Percentiles rank a stretch among this genome's conserved stretches.
Evolutionary conservation across 2,113 vertebrate species (phyloP).

Genomic region (Fulmarus glacialis): DNA sequence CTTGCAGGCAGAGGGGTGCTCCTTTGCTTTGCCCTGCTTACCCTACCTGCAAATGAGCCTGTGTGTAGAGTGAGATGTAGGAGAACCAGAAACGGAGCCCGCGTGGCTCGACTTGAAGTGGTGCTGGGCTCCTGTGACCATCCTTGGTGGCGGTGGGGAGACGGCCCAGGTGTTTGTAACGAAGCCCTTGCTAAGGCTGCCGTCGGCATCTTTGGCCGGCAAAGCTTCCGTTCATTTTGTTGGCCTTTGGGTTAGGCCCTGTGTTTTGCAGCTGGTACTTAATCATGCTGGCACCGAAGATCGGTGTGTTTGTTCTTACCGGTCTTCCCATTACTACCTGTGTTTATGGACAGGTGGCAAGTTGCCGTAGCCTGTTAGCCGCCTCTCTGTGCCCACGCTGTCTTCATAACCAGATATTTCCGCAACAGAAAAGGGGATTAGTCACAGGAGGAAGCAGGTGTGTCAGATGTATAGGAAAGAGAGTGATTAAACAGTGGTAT

Average conservation of each 20-base stretch:
- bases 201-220: not conserved
- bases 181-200: not conserved
- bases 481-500: not conserved
- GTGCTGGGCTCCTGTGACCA: not conserved
- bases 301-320: not conserved
- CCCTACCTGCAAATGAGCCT: not conserved
- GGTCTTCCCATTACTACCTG: not conserved
- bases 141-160: not conserved
- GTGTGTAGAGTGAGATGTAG: not conserved
- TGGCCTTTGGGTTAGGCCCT: not conserved
- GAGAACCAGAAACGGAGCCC: not conserved
- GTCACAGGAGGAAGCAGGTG: conserved; percentile 56
- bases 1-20: not conserved
- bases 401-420: conserved; percentile 40
- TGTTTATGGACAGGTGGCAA: not conserved
- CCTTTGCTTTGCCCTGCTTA: not conserved
- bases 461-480: conserved; percentile 1
- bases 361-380: not conserved
- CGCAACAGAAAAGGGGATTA: conserved; percentile 36
- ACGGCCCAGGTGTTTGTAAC: not conserved
- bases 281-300: not conserved
- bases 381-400: not conserved
- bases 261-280: conserved; percentile 23
- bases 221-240: not conserved
- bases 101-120: not conserved